Evolutionary conservation across 1,140 invertebrate species (phyloP).

Genomic region (Orchestia grillus): DNA sequence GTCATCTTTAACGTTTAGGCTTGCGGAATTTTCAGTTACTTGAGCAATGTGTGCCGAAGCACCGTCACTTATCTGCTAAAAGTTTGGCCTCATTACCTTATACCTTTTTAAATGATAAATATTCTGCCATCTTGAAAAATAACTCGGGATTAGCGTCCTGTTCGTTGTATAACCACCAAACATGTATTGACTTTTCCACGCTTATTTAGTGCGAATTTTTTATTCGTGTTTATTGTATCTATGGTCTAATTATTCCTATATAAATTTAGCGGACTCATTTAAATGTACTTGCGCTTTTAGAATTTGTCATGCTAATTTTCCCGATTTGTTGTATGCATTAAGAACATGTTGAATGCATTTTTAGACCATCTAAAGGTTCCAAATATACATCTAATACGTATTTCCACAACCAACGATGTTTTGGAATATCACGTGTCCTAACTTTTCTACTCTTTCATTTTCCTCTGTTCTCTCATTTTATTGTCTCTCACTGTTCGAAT

Average conservation of each 20-base stretch:
- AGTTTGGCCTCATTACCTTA: too few species aligned
- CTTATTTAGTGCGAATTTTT: background rate
- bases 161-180: too few species aligned
- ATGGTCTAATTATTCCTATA: background rate
- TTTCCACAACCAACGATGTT: background rate
- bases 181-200: background rate
- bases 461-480: background rate
- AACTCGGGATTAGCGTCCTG: too few species aligned
- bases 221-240: background rate
- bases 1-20: background rate
- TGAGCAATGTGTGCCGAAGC: background rate
- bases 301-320: background rate
- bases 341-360: too few species aligned
- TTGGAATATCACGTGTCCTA: background rate
- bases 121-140: background rate
- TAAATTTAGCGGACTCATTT: background rate
- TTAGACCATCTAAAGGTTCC: background rate
- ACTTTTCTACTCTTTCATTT: background rate
- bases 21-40: background rate
- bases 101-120: background rate
- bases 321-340: background rate
- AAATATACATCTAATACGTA: background rate
- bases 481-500: too few species aligned
- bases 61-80: background rate
- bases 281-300: background rate